Conservation (phyloP, 2,888 invertebrate species). For the Polyploca ridens region DNA sequence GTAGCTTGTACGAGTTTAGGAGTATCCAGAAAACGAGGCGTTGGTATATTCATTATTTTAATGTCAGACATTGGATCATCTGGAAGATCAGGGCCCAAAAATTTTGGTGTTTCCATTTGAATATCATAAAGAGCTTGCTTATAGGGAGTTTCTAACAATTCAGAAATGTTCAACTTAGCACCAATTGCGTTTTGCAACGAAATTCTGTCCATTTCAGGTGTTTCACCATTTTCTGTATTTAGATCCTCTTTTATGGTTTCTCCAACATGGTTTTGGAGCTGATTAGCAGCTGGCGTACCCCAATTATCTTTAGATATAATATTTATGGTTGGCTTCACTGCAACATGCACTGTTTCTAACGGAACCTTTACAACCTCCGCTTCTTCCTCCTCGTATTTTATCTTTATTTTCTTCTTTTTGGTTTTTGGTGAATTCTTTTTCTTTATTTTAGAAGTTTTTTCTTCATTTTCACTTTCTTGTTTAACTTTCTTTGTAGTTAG, state of each 20-base stretch:
- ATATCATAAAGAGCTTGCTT: conserved; percentile 79
- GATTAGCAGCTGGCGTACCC: conserved; percentile 20
- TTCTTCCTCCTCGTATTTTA: conserved; percentile 42
- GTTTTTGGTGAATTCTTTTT: conserved; percentile 30
- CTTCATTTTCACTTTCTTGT: conserved; percentile 25
- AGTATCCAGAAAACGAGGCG: conserved; percentile 82
- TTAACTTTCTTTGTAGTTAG: conserved; percentile 19
- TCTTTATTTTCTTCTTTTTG: conserved; percentile 34
- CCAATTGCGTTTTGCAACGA: conserved; percentile 73
- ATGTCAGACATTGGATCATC: conserved; percentile 78
- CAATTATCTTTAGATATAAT: conserved; percentile 45
- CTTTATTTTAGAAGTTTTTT: conserved; percentile 36
- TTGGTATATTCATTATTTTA: conserved; percentile 84
- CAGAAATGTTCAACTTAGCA: conserved; percentile 74
- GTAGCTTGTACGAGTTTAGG: conserved; percentile 65
- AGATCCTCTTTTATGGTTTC: conserved; percentile 38
- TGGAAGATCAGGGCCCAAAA: conserved; percentile 73
- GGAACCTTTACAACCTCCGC: conserved; percentile 22
- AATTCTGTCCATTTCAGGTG: conserved; percentile 73
- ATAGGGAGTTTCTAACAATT: conserved; percentile 84
- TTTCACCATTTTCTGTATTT: conserved; percentile 54
- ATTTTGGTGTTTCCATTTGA: conserved; percentile 83
- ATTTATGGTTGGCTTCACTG: conserved; percentile 65
- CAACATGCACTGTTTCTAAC: conserved; percentile 17
- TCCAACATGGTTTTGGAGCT: conserved; percentile 11